These are phyloP conservation scores for Mystacornis crossleyi DNA, from an alignment of 2,113 vertebrate species.

Conservation along the genomic window DNA sequence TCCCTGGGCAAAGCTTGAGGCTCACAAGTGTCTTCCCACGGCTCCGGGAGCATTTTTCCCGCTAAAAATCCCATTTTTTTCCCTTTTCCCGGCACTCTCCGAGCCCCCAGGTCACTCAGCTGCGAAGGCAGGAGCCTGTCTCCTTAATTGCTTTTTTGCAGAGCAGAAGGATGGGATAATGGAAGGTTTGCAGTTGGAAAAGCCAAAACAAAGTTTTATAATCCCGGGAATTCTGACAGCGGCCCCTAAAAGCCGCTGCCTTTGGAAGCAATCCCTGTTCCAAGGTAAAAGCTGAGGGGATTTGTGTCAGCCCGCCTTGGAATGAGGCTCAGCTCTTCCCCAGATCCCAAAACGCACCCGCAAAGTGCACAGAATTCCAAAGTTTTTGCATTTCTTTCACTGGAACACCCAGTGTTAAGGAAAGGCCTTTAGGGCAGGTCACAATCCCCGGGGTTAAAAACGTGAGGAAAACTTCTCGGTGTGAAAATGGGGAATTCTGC, in stretches of 20 bases:
- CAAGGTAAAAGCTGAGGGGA: rapidly evolving
- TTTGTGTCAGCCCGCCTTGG: rapidly evolving
- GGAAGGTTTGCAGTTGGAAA: neutral
- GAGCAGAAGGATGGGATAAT: neutral
- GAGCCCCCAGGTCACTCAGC: neutral
- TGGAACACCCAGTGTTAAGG: rapidly evolving
- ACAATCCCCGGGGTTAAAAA: rapidly evolving
- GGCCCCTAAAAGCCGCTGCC: neutral
- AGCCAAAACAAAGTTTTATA: neutral
- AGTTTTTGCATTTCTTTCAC: rapidly evolving
- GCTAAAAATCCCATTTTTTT: neutral
- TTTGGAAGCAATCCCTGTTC: neutral
- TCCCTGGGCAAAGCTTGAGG: neutral
- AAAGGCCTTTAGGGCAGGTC: too few species aligned
- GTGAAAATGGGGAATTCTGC: rapidly evolving
- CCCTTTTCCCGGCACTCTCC: neutral
- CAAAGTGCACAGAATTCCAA: rapidly evolving
- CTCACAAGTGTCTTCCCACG: neutral
- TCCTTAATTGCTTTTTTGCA: neutral
- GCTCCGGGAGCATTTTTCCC: neutral
- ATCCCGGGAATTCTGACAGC: too few species aligned
- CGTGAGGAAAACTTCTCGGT: rapidly evolving
- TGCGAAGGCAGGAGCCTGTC: neutral
- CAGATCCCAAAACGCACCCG: neutral
- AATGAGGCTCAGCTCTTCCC: neutral